phyloP scores from a whole-genome alignment of 2,888 invertebrate species.

The Calameuta idolon region DNA sequence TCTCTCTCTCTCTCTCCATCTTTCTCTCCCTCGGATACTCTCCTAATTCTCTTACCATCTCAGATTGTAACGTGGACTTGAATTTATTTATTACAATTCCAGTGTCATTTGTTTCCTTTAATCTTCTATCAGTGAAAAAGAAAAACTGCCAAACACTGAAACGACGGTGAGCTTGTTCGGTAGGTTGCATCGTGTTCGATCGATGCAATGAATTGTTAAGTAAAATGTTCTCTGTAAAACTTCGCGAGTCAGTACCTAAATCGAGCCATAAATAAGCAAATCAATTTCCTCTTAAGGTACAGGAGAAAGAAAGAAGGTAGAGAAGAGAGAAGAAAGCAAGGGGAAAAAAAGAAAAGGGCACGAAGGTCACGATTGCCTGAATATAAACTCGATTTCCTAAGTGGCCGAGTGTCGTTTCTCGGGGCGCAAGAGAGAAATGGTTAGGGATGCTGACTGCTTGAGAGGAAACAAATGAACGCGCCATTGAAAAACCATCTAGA shows the following conservation, averaged over 20 bases:
- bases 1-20: conserved; percentile 6
- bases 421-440: conserved; percentile 10
- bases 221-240: neutral
- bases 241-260: neutral
- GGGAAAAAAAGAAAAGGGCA: conserved; percentile 14
- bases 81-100: neutral
- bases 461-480: conserved; percentile 47
- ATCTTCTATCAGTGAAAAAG: neutral
- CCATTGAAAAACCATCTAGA: conserved; percentile 53
- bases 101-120: neutral
- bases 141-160: neutral
- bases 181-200: neutral
- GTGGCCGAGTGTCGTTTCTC: conserved; percentile 32
- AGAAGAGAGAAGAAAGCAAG: neutral
- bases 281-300: neutral
- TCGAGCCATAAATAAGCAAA: neutral
- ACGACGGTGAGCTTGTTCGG: neutral
- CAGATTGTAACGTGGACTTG: neutral
- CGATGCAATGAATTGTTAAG: neutral
- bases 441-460: neutral
- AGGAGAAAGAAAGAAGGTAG: neutral
- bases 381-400: conserved; percentile 34
- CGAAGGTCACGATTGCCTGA: conserved; percentile 30
- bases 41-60: neutral
- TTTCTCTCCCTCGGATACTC: neutral